Base-by-base conservation (phyloP, 1,140 invertebrate genomes). In the Penaeus chinensis region DNA sequence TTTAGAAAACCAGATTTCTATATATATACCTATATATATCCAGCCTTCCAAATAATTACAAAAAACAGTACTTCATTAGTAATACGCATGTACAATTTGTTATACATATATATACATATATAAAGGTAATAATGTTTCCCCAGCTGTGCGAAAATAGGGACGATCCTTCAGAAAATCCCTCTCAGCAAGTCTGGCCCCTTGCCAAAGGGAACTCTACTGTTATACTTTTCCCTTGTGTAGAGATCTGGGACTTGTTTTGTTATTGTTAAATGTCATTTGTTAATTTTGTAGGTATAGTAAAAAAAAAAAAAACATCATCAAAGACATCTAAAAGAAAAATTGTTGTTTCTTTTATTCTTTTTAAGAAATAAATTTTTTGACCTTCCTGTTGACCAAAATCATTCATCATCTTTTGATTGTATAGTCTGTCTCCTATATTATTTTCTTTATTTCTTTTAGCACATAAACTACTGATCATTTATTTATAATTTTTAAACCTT, bases 201-300 rank as follows among this genome's bases (percentile, higher is more conserved):
- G 77, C 61, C 62, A 37, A 54, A 65, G 62, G 32, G 61, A 66
- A 79, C 62, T 80, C 27, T 79, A 77, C 61, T 78, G 84, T 79
- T 79, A 79, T 80, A 85, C 37, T 66, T 76, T 85, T 42, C 77
- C 77, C 69, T 76, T 84, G 69, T 85, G 76, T 85, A 85, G 77
- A 85, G 77, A 66, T 42, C 79, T 85, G 76, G 79, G 65, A 79
- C 76, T 85, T 66, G 84, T 85, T 84, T 85, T 85, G 84, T 85
- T 85, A 80, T 85, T 85, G 84, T 85, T 85, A 85, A 37, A 85
- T 79, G 62, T 61, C 74, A 85, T 85, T 85, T 85, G 84, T 85
- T 85, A 80, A 85, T 85, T 85, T 85, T 85, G 62, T 85, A 85
- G 76, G 63, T 79, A 69, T 80, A 85, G 84, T 54, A 54, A 54